These are phyloP conservation scores for Carpatolechia fugitivella DNA, from an alignment of 2,888 invertebrate genomes.

Conservation along the genomic window DNA sequence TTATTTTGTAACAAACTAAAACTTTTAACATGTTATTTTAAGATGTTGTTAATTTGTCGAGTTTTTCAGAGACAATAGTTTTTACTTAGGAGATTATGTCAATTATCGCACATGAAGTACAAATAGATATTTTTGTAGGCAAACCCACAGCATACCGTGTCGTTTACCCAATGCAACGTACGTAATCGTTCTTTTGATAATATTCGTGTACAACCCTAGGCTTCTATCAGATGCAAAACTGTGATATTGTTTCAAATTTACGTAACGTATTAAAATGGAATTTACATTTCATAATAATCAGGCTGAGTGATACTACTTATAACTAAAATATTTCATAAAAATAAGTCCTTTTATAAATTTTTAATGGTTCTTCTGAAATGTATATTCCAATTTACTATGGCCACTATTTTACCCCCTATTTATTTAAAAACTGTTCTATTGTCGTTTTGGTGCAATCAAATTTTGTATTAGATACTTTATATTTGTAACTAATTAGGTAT, in stretches of 20 bases:
- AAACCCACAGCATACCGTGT: slow-evolving; percentile 56
- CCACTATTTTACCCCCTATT: slow-evolving; percentile 20
- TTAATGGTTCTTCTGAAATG: slow-evolving; percentile 1
- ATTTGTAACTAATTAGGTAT: slow-evolving; percentile 37
- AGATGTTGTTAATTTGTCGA: slow-evolving; percentile 23
- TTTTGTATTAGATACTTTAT: slow-evolving; percentile 20
- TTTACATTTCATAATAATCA: neutral
- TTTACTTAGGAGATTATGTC: slow-evolving; percentile 44
- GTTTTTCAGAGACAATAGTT: slow-evolving; percentile 31
- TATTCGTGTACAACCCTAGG: slow-evolving; percentile 25
- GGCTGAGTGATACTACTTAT: too few relatives aligned
- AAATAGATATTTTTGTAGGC: slow-evolving; percentile 55
- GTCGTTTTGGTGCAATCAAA: slow-evolving; percentile 29
- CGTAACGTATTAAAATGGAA: neutral
- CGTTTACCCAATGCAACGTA: slow-evolving; percentile 29
- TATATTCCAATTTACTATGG: neutral
- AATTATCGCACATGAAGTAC: slow-evolving; percentile 67
- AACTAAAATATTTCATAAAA: too few relatives aligned
- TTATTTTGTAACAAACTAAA: slow-evolving; percentile 42
- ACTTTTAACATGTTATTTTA: slow-evolving; percentile 31
- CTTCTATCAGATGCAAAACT: slow-evolving; percentile 50
- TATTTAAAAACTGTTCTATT: slow-evolving; percentile 27
- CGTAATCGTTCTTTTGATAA: slow-evolving; percentile 13
- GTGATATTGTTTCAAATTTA: slow-evolving; percentile 51
- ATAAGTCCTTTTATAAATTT: too few relatives aligned